Evolutionary conservation across 2,113 vertebrate genomes (phyloP).

Genomic region (Oreochromis niloticus): DNA sequence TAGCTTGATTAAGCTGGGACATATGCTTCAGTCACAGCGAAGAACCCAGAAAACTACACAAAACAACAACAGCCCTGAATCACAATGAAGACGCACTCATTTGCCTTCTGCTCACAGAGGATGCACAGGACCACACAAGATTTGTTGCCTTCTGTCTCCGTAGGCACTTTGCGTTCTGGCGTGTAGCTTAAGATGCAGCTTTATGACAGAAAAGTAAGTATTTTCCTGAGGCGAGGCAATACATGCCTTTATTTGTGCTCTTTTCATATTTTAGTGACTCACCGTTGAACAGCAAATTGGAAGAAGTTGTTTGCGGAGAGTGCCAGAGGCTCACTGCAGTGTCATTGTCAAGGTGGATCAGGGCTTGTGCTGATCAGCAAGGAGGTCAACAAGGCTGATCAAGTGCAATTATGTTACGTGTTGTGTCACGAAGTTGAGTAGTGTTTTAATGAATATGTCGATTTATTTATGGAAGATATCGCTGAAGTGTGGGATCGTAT

Average conservation of each 20-base stretch:
- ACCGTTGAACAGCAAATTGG: not conserved
- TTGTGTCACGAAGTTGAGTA: not conserved
- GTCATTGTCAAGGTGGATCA: not conserved
- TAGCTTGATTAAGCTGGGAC: conserved; percentile 62
- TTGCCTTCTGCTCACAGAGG: conserved; percentile 49
- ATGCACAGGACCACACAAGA: conserved; percentile 20
- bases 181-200: not conserved
- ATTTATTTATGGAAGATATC: not conserved
- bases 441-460: not conserved
- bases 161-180: not conserved
- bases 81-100: conserved; percentile 57
- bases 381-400: not conserved
- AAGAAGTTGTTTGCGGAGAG: not conserved
- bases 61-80: conserved; percentile 51
- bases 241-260: not conserved
- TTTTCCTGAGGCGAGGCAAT: not conserved
- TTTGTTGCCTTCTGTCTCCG: not conserved
- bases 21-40: conserved; percentile 48
- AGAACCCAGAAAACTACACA: conserved; percentile 30
- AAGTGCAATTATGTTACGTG: not conserved
- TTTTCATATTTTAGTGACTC: not conserved
- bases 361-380: not conserved
- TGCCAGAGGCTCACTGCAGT: not conserved
- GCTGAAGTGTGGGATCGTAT: not conserved
- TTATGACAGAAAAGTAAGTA: not conserved